phyloP scores from a whole-genome alignment of 2,797 vertebrate species.

The Chiloscyllium punctatum region DNA sequence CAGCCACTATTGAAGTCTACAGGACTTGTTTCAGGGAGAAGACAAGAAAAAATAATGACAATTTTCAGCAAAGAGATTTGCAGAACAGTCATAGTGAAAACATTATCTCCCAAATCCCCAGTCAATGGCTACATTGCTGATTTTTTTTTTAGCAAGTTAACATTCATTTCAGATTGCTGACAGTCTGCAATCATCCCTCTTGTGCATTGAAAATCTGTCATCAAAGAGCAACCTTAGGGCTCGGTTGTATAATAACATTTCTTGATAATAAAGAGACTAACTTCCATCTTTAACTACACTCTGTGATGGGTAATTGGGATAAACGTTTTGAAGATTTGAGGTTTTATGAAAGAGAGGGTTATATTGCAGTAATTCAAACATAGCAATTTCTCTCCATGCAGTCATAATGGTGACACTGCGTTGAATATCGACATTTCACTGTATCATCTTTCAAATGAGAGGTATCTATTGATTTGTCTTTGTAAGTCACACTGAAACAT shows the following conservation, averaged over 20 bases:
- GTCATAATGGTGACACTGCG: background rate
- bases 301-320: background rate
- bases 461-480: background rate
- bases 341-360: background rate
- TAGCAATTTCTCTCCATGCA: background rate
- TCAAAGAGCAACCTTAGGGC: background rate
- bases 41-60: background rate
- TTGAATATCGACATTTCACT: background rate
- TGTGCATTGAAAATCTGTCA: background rate
- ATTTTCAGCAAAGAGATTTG: background rate
- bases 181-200: background rate
- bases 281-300: background rate
- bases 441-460: background rate
- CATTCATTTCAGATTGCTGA: background rate
- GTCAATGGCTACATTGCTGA: constrained; percentile 4
- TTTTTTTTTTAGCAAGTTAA: background rate
- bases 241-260: background rate
- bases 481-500: background rate
- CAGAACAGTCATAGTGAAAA: background rate
- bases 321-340: background rate
- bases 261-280: background rate
- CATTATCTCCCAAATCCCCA: background rate
- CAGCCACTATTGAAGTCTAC: background rate
- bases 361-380: background rate
- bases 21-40: background rate